Base-by-base conservation (phyloP, 2,797 vertebrate species). In the Chloroceryle amazona region DNA sequence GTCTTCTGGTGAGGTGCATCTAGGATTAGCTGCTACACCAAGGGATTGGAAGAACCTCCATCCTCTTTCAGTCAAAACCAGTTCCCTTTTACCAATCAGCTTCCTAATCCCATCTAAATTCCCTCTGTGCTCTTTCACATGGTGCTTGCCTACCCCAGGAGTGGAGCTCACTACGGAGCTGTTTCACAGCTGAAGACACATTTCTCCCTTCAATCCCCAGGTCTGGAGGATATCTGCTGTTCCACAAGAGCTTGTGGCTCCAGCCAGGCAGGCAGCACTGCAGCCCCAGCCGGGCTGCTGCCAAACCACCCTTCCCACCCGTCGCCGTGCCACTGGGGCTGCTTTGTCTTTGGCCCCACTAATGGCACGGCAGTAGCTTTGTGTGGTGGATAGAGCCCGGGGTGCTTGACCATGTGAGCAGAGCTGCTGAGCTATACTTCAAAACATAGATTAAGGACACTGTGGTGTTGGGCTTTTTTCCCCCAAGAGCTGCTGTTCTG, bases 201-300 rank as follows among this genome's bases (percentile, higher is more conserved):
- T 31, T 81, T 73, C 15, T 63, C 17, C 47, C 28, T 44, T 26
- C 37, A 8, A 28, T 61, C 16, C 33, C 16, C 61, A 31, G 14
- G 11, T 20, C 17, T 39, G 33, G 44, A 31, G 21, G 15, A 1
- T 52, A 4, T 28, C 55, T 72, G 41, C 65, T 3, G 26, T 49
- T 31, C 4, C 2, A 5, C 3, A 3, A 13, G 3, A 1, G 1
- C 8, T 0, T 0, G 54, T 81, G 65, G 49, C 80, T 71, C 41
- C 74, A 63, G 82, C 17, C 9, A 4, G 41, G 6, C 0, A 0
- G 28, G 19, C 1, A 3, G 23, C 33, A 75, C 5, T 0, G 2
- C 28, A 9, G 4, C 3, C 14, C 7, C 44, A 39, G 37, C 29
- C 1, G 0, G 1, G 17, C 54, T 29, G 35, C 54, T 37, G 65